These are phyloP conservation scores for Nematopogon swammerdamellus DNA, from an alignment of 2,888 invertebrate genomes.

Conservation along the genomic window DNA sequence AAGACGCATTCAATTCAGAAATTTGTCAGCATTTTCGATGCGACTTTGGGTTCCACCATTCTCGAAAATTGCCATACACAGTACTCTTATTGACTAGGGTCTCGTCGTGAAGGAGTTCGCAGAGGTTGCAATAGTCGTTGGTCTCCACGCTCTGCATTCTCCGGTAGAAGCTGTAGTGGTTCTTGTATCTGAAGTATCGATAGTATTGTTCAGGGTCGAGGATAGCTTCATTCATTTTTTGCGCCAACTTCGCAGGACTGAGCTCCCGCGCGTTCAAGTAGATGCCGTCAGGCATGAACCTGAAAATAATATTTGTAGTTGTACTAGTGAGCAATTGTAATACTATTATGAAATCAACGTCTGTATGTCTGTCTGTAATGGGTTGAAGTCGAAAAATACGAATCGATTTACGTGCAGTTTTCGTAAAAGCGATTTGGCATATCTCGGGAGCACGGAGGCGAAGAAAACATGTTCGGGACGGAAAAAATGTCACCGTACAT, in stretches of 20 bases:
- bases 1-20: too few relatives aligned
- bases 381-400: too few relatives aligned
- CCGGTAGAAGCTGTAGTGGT: constrained; percentile 23
- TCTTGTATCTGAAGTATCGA: constrained; percentile 30
- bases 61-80: constrained; percentile 18
- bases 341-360: too few relatives aligned
- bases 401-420: too few relatives aligned
- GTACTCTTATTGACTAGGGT: constrained; percentile 14
- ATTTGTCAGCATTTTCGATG: background rate
- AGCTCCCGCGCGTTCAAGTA: constrained; percentile 27
- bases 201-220: constrained; percentile 19
- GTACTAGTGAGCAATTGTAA: too few relatives aligned
- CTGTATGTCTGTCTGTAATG: too few relatives aligned
- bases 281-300: constrained; percentile 29
- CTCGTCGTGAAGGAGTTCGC: constrained; percentile 24
- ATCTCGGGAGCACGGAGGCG: too few relatives aligned
- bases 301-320: constrained; percentile 14
- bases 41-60: constrained; percentile 23
- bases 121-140: constrained; percentile 31
- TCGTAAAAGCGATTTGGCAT: too few relatives aligned
- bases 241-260: constrained; percentile 21
- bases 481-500: too few relatives aligned
- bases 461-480: too few relatives aligned
- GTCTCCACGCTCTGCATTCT: constrained; percentile 21
- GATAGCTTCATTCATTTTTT: constrained; percentile 22